Evolutionary conservation across 1,140 invertebrate genomes (phyloP), one percentile per base, ranked within the genome.

Genomic region (Drosophila melanogaster): DNA sequence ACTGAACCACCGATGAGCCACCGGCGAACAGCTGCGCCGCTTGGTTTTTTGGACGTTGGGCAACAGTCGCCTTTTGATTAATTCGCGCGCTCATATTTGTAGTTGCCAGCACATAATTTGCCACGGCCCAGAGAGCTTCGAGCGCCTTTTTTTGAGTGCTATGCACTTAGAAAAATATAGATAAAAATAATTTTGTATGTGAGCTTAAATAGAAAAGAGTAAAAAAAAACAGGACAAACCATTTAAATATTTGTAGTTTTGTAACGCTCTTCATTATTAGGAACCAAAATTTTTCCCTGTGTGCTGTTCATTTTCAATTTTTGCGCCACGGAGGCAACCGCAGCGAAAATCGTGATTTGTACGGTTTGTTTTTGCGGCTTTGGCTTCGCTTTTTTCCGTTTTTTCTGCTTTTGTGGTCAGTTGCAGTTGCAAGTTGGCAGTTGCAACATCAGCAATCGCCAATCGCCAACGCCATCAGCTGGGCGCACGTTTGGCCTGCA

Each of bases 81-180:
- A 87, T 87, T 87, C 83, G 83, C 83, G 76, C 75, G 65, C 84
- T 87, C 83, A 87, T 87, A 87, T 87, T 87, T 87, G 83, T 86
- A 87, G 84, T 83, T 89, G 84, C 83, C 83, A 87, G 83, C 84
- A 89, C 76, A 87, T 87, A 87, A 87, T 87, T 87, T 87, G 84
- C 81, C 81, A 86, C 80, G 67, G 67, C 67, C 43, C 67, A 62
- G 40, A 64, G 61, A 78, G 83, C 83, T 87, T 50, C 57, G 33
- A 86, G 83, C 83, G 83, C 62, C 44, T 54, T 62, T 56, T 61
- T 77, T 76, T 69, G 64, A 67, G 59, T 65, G 64, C 62, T 46
- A 3, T 22, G 15, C 64, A 67, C 60, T 67, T 19, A 0, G 14
- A 12, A 47, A 7, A 33, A 65, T 6, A 2, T 1, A 3, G 7